phyloP scores from a whole-genome alignment of 1,140 invertebrate species.

The Uloborus diversus region DNA sequence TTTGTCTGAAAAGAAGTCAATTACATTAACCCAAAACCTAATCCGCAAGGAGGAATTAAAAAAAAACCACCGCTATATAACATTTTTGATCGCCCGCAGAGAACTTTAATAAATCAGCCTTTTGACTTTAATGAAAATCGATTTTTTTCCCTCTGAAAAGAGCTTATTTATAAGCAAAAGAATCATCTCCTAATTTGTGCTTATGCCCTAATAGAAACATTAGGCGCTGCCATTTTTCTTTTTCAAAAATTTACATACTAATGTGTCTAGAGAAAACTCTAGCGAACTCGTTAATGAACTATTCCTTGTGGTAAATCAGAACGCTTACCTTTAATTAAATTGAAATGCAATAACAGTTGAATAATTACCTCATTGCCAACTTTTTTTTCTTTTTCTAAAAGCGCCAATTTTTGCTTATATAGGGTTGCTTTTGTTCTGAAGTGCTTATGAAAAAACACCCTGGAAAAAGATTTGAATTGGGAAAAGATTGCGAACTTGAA shows the following conservation, averaged over 20 bases:
- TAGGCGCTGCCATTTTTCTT: conserved; percentile 21
- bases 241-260: conserved; percentile 30
- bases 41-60: conserved; percentile 3
- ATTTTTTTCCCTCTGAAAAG: conserved; percentile 2
- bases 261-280: conserved; percentile 14
- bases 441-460: too few species aligned
- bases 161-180: conserved; percentile 22
- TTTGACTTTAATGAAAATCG: conserved; percentile 21
- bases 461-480: too few species aligned
- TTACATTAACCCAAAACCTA: conserved; percentile 9
- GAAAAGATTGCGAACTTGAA: too few species aligned
- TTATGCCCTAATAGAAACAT: conserved; percentile 38
- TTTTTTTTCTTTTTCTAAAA: not conserved
- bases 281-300: conserved; percentile 25
- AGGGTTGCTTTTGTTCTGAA: too few species aligned
- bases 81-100: not conserved
- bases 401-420: too few species aligned
- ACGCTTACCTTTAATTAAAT: conserved; percentile 45
- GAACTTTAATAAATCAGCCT: conserved; percentile 23
- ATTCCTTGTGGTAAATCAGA: conserved; percentile 4
- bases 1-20: conserved; percentile 22
- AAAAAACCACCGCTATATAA: conserved; percentile 15
- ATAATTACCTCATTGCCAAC: conserved; percentile 34
- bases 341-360: conserved; percentile 18
- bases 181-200: conserved; percentile 33